Percentiles rank a stretch among this genome's conserved stretches.
phyloP scores from a whole-genome alignment of 2,888 invertebrate species.

The Heliconius hortense region DNA sequence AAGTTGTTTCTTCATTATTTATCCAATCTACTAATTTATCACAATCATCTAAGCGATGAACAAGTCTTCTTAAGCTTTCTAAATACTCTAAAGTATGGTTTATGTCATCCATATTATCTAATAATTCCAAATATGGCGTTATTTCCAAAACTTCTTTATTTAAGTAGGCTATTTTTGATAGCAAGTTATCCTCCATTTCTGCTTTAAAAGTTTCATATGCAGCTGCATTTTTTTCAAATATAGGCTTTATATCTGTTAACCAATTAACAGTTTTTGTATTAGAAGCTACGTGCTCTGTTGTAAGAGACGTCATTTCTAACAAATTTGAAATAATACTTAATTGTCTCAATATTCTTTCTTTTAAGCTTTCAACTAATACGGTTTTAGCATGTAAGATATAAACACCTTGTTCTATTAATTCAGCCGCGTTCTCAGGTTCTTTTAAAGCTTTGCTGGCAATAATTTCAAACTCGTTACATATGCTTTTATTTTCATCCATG shows the following conservation, averaged over 20 bases:
- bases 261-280: slow-evolving; percentile 93
- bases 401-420: slow-evolving; percentile 89
- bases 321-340: slow-evolving; percentile 85
- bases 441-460: slow-evolving; percentile 86
- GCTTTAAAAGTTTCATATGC: slow-evolving; percentile 91
- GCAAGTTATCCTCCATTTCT: slow-evolving; percentile 91
- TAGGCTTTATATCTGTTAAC: slow-evolving; percentile 89
- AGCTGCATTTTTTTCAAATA: slow-evolving; percentile 90
- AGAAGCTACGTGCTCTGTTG: slow-evolving; percentile 87
- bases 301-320: slow-evolving; percentile 89
- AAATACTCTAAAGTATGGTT: slow-evolving; percentile 90
- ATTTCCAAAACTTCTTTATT: slow-evolving; percentile 87
- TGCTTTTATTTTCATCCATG: slow-evolving; percentile 84
- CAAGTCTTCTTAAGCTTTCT: slow-evolving; percentile 88
- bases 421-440: slow-evolving; percentile 89
- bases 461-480: slow-evolving; percentile 87
- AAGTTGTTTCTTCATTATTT: slow-evolving; percentile 92
- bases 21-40: slow-evolving; percentile 91
- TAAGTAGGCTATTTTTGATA: slow-evolving; percentile 85
- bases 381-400: slow-evolving; percentile 91
- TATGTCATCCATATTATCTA: slow-evolving; percentile 93
- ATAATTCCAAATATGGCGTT: slow-evolving; percentile 87
- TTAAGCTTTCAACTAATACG: slow-evolving; percentile 85
- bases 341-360: slow-evolving; percentile 86
- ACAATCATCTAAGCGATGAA: slow-evolving; percentile 88